These are phyloP conservation scores for Diadophis punctatus DNA, from an alignment of 2,113 vertebrate species.

Conservation along the genomic window DNA sequence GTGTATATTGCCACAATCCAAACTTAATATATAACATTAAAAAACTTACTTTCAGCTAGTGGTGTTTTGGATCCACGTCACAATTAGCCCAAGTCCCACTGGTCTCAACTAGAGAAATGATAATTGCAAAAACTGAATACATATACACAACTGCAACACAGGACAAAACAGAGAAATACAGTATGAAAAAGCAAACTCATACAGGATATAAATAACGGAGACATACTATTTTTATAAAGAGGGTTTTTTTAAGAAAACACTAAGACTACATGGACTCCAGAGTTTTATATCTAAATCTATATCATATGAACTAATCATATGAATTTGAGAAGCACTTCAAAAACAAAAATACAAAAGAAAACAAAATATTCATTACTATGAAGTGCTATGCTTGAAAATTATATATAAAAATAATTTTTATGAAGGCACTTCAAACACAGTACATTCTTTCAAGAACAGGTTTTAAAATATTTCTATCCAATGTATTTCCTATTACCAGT, in stretches of 20 bases:
- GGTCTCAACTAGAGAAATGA: neutral
- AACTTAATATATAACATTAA: neutral
- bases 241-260: neutral
- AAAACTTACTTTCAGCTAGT: neutral
- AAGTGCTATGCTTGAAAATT: neutral
- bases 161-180: neutral
- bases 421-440: neutral
- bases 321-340: neutral
- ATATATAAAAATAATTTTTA: neutral
- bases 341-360: neutral
- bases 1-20: neutral
- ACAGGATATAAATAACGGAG: neutral
- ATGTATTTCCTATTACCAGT: neutral
- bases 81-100: neutral
- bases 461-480: neutral
- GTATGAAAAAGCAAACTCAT: neutral
- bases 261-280: neutral
- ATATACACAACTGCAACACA: neutral
- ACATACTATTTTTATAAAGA: neutral
- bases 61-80: neutral
- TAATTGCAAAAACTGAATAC: neutral
- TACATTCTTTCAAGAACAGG: slow-evolving; percentile 1
- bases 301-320: neutral
- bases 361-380: neutral
- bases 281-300: neutral